Percentiles rank a stretch among this genome's conserved stretches.
Conservation (phyloP, 2,797 vertebrate genomes). For the Sternotherus odoratus region DNA sequence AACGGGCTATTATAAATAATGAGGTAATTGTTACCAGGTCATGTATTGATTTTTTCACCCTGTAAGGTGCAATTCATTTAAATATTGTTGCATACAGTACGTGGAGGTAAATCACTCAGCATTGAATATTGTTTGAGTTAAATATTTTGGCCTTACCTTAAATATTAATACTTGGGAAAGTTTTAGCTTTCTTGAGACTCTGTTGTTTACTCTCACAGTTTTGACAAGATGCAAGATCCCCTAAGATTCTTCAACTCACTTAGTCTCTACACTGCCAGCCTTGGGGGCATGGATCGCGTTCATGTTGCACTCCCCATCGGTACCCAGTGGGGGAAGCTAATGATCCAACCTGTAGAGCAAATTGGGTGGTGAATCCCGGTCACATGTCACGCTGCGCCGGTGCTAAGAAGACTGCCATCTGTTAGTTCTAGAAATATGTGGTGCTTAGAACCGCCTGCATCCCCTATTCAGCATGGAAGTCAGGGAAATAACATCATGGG, state of each 20-base stretch:
- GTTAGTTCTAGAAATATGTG: constrained; percentile 61
- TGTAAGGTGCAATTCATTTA: constrained; percentile 11
- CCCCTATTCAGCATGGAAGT: constrained; percentile 69
- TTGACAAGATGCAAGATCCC: not conserved
- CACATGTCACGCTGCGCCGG: too few species aligned
- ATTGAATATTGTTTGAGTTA: not conserved
- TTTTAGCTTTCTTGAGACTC: not conserved
- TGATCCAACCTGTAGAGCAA: too few species aligned
- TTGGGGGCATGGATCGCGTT: too few species aligned
- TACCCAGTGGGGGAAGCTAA: too few species aligned
- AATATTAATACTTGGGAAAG: not conserved
- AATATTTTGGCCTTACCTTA: not conserved
- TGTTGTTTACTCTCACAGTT: not conserved
- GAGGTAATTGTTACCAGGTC: constrained; percentile 32
- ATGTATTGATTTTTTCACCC: not conserved
- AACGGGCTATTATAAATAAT: constrained; percentile 23
- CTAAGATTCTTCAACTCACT: not conserved
- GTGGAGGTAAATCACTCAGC: not conserved
- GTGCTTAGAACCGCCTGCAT: constrained; percentile 47
- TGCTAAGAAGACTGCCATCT: too few species aligned
- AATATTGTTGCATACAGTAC: not conserved
- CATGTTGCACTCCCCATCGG: too few species aligned
- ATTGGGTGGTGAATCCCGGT: too few species aligned
- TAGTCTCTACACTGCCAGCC: not conserved
- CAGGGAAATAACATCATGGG: constrained; percentile 61